A percentile compares a stretch with the other conserved stretches of the same genome.
Evolutionary conservation across 2,888 invertebrate species (phyloP).

Genomic region (Gari tellinella): DNA sequence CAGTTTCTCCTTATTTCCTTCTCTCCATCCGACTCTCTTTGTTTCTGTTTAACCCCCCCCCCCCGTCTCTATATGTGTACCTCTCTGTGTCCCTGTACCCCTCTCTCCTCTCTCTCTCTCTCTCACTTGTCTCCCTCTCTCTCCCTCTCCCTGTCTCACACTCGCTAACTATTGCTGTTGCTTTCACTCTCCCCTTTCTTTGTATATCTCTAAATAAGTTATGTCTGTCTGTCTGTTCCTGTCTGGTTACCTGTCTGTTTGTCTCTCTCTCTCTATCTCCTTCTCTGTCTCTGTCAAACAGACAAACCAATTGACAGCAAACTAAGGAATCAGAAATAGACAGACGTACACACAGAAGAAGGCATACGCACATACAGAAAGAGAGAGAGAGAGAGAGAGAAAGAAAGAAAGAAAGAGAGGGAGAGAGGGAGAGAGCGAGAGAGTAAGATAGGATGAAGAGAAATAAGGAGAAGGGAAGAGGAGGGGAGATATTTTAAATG

Average conservation of each 20-base stretch:
- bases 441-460: conserved; percentile 4
- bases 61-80: neutral
- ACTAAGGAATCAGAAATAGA: neutral
- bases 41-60: neutral
- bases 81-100: neutral
- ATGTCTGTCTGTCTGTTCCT: neutral
- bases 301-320: neutral
- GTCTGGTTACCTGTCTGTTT: neutral
- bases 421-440: conserved; percentile 10
- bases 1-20: neutral
- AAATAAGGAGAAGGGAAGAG: conserved; percentile 2
- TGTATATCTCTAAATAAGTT: neutral
- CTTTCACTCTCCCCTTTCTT: neutral
- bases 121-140: conserved; percentile 5
- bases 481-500: neutral
- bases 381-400: conserved; percentile 13
- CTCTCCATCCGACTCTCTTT: conserved; percentile 3
- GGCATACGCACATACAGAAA: neutral
- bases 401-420: conserved; percentile 6
- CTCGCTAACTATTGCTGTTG: neutral
- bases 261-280: neutral
- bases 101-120: neutral
- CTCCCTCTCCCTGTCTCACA: conserved; percentile 1
- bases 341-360: too few relatives aligned
- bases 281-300: neutral